phyloP scores from a whole-genome alignment of 2,888 invertebrate species.

The Tanypteryx hageni region DNA sequence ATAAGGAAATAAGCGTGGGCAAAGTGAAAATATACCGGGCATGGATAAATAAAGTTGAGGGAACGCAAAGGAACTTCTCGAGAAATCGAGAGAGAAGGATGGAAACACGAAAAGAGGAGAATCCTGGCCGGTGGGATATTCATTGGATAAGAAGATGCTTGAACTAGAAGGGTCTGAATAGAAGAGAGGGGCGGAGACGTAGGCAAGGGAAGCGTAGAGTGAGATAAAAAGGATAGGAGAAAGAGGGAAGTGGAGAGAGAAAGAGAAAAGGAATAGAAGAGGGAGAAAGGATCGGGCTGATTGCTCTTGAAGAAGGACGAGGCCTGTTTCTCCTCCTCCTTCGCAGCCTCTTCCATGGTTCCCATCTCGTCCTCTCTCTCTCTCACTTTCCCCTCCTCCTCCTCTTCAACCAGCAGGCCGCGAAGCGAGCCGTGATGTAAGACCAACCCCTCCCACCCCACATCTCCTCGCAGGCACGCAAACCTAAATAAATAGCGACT shows the following conservation, averaged over 20 bases:
- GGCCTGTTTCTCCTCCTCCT: neutral
- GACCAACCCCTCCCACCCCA: neutral
- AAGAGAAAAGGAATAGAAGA: neutral
- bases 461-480: constrained; percentile 34
- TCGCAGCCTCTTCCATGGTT: no score
- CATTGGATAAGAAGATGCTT: neutral
- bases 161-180: neutral
- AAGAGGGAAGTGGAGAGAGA: neutral
- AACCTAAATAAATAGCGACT: constrained; percentile 56
- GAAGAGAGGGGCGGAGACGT: no score
- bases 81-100: neutral
- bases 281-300: neutral
- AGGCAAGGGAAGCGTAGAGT: no score
- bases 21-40: no score
- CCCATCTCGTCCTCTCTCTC: neutral
- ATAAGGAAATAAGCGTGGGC: no score
- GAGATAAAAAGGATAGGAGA: neutral
- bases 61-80: no score
- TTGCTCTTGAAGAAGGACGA: neutral
- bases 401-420: neutral
- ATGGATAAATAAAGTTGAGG: no score
- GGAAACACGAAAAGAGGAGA: neutral
- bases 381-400: neutral
- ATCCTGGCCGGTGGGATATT: constrained; percentile 9
- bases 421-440: constrained; percentile 11